Evolutionary conservation across 2,888 invertebrate genomes (phyloP), one percentile per base, ranked within the genome.

Genomic region (Bembecia ichneumoniformis): DNA sequence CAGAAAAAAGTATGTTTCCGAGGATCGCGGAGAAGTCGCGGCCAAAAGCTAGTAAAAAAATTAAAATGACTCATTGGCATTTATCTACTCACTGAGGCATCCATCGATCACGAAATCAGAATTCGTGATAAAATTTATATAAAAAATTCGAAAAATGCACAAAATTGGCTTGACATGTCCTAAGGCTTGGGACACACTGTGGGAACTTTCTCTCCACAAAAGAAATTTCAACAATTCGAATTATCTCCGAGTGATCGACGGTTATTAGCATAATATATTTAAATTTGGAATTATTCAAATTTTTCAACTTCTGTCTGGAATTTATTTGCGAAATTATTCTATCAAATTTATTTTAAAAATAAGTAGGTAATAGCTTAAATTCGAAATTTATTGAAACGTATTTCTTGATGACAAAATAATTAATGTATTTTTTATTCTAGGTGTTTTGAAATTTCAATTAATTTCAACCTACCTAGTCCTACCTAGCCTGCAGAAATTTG

Each of bases 131-230:
- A 28, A 28, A 28, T 28, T 28, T 28, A 9, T 28, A 28, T 28
- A 5, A 9, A 28, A 1, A 9, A 28, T 28, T 28, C 28, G 28
- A 28, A 28, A 28, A 28, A 28, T 28, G 5, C 28, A 28, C 28
- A 28, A 28, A 28, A 28, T 28, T 28, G 28, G 9, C 28, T 28
- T 28, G 28, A 28, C 28, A 52, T 58, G 59, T 64, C 61, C 68
- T 61, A 54, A 66, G 67, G 60, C 55, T 59, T 67, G 40, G 13
- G 73, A 75, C 64, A 67, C 52, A 58, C 53, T 70, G 79, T 81
- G 79, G 64, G 80, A 81, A 75, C 62, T 60, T 59, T 62, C 56
- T 67, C 53, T 64, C 76, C 72, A 75, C 77, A 58, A 62, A 59
- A 64, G 49, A 62, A 64, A 74, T 76, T 72, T 52, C 71, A 72